Percentiles rank a stretch among this genome's conserved stretches.
phyloP scores from a whole-genome alignment of 2,113 vertebrate species.

The Ceyx cyanopectus region DNA sequence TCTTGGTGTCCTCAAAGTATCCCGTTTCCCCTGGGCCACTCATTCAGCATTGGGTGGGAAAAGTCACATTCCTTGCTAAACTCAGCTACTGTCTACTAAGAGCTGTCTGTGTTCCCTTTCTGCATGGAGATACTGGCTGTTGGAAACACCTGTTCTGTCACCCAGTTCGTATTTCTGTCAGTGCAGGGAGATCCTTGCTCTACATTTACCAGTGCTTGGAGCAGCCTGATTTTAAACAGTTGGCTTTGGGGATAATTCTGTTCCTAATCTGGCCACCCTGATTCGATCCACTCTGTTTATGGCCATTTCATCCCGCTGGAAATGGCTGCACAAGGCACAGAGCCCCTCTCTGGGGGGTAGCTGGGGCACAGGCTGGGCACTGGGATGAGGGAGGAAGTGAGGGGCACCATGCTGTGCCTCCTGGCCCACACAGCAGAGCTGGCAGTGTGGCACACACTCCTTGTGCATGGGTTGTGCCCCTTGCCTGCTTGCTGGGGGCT shows the following conservation, averaged over 20 bases:
- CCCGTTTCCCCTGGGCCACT: background rate
- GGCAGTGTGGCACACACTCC: background rate
- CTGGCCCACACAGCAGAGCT: background rate
- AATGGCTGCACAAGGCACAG: background rate
- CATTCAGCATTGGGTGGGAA: conserved; percentile 19
- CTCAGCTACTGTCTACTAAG: conserved; percentile 21
- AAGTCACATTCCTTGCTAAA: conserved; percentile 35
- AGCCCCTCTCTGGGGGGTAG: background rate
- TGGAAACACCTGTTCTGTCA: conserved; percentile 24
- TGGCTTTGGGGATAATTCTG: background rate
- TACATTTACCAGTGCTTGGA: background rate
- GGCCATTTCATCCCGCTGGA: background rate
- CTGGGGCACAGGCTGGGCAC: background rate
- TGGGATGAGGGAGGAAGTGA: background rate
- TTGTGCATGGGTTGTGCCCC: background rate
- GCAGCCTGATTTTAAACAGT: background rate
- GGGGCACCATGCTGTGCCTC: background rate
- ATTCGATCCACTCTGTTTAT: background rate
- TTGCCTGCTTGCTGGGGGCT: background rate
- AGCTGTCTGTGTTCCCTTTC: background rate
- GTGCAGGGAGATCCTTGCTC: background rate
- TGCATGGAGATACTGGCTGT: background rate
- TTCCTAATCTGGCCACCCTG: background rate
- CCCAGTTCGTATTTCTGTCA: background rate
- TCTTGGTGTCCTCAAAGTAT: conserved; percentile 28